These are phyloP conservation scores for Amiota communis DNA, from an alignment of 2,888 invertebrate species.

Conservation along the genomic window DNA sequence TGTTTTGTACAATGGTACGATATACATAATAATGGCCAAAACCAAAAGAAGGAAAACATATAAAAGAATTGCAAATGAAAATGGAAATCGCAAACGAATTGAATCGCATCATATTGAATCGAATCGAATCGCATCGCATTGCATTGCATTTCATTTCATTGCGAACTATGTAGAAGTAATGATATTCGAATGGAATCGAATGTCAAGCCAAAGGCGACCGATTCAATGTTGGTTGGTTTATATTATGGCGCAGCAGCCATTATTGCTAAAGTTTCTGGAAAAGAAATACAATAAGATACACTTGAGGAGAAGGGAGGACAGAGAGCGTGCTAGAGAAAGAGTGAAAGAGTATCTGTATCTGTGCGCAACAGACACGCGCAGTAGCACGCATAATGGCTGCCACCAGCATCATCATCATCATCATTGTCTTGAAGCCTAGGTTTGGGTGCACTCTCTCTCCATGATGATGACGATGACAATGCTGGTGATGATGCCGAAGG, in stretches of 20 bases:
- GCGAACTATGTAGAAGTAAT: slow-evolving; percentile 19
- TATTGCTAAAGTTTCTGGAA: not conserved
- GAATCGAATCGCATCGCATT: not conserved
- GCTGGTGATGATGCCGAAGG: slow-evolving; percentile 31
- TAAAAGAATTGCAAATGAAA: slow-evolving; percentile 59
- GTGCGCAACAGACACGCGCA: slow-evolving; percentile 20
- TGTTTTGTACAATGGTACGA: too few species aligned
- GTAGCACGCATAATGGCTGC: slow-evolving; percentile 29
- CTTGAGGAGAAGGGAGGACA: not conserved
- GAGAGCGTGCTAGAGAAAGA: not conserved
- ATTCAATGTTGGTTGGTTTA: not conserved
- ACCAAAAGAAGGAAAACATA: slow-evolving; percentile 42
- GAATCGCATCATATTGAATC: not conserved
- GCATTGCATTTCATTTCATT: not conserved
- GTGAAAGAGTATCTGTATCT: not conserved
- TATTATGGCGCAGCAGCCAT: slow-evolving; percentile 1
- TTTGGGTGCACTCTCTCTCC: not conserved
- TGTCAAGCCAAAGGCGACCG: not conserved
- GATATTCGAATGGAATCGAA: slow-evolving; percentile 13
- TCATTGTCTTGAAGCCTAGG: too few species aligned
- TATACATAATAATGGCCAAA: slow-evolving; percentile 22
- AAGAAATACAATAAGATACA: not conserved
- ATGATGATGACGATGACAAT: too few species aligned
- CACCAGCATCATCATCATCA: not conserved
- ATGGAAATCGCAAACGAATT: slow-evolving; percentile 52